Percentiles rank a stretch among this genome's conserved stretches.
These are phyloP conservation scores for Actenoides hombroni DNA, from an alignment of 2,113 vertebrate genomes.

Conservation along the genomic window DNA sequence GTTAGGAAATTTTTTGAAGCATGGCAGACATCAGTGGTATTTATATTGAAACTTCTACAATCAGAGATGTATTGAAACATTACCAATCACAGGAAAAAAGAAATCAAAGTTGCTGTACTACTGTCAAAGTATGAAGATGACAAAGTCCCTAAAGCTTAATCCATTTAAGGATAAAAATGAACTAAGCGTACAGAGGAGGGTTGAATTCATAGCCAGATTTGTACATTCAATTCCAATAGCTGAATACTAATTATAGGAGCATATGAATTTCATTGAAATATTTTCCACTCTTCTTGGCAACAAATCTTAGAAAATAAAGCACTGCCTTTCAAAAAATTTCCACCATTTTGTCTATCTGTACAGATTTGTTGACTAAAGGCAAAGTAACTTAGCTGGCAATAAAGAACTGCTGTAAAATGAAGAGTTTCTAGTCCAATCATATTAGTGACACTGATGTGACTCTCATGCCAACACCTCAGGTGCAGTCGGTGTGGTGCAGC, in stretches of 20 bases:
- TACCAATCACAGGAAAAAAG: not conserved
- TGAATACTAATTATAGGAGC: not conserved
- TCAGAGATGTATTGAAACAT: not conserved
- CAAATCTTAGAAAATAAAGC: not conserved
- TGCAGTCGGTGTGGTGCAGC: accelerated
- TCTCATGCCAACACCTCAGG: not conserved
- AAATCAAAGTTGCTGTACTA: not conserved
- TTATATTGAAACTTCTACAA: not conserved
- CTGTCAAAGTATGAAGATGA: not conserved
- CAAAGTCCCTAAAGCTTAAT: not conserved
- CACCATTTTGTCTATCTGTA: not conserved
- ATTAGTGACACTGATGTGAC: not conserved
- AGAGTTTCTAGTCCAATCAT: not conserved
- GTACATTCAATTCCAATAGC: not conserved
- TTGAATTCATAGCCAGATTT: not conserved
- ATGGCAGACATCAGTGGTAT: not conserved
- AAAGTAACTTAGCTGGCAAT: not conserved
- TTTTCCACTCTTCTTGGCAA: not conserved
- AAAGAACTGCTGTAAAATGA: not conserved
- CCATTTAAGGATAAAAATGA: not conserved
- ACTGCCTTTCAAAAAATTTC: not conserved
- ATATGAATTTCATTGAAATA: not conserved
- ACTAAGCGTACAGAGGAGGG: not conserved
- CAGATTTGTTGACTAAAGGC: not conserved
- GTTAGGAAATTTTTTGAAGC: not conserved